Base-by-base conservation (phyloP, 2,797 vertebrate species). In the Scolopax rusticola region DNA sequence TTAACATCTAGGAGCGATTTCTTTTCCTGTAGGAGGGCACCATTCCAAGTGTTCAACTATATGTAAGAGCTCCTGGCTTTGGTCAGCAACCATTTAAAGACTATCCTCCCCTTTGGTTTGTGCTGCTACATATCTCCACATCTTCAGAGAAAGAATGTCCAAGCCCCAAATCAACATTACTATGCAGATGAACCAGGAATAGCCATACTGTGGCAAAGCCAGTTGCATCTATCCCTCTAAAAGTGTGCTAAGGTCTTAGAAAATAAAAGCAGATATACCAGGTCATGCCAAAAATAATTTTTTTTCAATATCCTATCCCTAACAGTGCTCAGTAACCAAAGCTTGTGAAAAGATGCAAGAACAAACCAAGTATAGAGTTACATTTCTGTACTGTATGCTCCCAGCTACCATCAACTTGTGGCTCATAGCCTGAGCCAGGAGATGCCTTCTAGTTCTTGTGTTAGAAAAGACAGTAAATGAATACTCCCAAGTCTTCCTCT, bases 261-360 rank as follows among this genome's bases (percentile, higher is more conserved):
- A 95, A 92, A 33, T 82, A 65, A 91, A 92, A 94, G 63, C 45
- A 87, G 89, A 45, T 69, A 61, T 40, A 87, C 17, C 3, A 32
- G 28, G 17, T 51, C 45, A 18, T 64, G 57, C 61, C 77, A 84
- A 78, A 87, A 45, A 2, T 7, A 5, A 7, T 8, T 23, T 64
- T 78, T 75, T 18, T 28, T 59, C 65, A 6, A 67, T 47, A 30
- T 43, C 43, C 30, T 61, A 9, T 50, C 47, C 24, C 43, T 74
- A 60, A 45, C 11, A 64, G 61, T 16, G 21, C 53, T 80, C 56
- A 16, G 36, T 48, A 88, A 83, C 43, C 47, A 13, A 92, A 84
- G n/a, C 16, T 65, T 78, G 33, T 56, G 77, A 51, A 75, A 73
- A 81, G 36, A 86, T 12, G 14, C 0, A 84, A 50, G 38, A 81